Conservation (phyloP, 2,113 vertebrate genomes). For the Furnarius figulus region DNA sequence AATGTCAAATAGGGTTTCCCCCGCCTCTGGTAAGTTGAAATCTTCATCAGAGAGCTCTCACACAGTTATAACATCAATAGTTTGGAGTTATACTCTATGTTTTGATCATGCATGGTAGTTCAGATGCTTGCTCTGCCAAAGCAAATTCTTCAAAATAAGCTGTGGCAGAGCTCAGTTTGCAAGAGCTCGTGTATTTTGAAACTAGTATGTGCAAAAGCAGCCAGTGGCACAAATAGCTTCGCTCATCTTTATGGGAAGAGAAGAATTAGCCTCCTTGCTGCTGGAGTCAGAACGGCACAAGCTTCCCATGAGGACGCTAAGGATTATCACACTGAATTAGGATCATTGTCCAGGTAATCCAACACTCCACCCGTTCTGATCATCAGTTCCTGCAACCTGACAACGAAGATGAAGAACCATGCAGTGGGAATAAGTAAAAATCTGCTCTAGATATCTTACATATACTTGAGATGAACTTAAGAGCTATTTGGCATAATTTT, state of each 20-base stretch:
- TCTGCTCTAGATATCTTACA: not conserved
- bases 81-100: not conserved
- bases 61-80: not conserved
- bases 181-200: not conserved
- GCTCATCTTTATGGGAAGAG: not conserved
- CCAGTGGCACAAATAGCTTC: not conserved
- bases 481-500: not conserved
- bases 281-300: not conserved
- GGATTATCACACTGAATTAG: not conserved
- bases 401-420: not conserved
- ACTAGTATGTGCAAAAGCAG: not conserved
- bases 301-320: not conserved
- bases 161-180: not conserved
- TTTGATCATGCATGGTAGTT: not conserved
- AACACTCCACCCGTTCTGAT: not conserved
- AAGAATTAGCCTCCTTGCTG: not conserved
- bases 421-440: not conserved
- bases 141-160: not conserved
- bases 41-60: not conserved
- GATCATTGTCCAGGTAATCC: not conserved
- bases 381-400: not conserved
- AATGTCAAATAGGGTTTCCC: rapidly evolving
- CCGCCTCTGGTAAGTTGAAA: not conserved
- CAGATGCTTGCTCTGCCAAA: not conserved
- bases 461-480: not conserved